Base-by-base conservation (phyloP, 2,888 invertebrate genomes). In the Lasioglossum zephyrum region DNA sequence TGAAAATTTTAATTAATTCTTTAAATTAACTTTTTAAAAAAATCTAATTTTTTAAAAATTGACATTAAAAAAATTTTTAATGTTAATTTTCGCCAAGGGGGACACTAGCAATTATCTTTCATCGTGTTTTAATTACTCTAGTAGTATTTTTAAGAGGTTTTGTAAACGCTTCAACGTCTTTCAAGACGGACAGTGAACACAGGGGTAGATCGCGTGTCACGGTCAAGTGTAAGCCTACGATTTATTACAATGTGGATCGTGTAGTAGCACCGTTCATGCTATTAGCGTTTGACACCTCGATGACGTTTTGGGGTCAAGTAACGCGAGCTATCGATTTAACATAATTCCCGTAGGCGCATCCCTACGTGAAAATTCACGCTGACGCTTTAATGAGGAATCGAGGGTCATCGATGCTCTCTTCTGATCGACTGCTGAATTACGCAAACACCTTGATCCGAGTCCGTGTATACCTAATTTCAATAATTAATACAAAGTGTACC, bases 251-350 rank as follows among this genome's bases (percentile, higher is more conserved):
- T 78, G 73, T 60, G 47, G 63, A 73, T n/a, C 49, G 72, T 41
- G 31, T 41, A n/a, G 16, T 31, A 44, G 39, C 36, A 47, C 22
- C 49, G 63, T 84, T 74, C 79, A 63, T 77, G 60, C 79, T 41
- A 49, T 81, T 82, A 72, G 47, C 47, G 60, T 81, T 31, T 31
- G 60, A 53, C 82, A 72, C 73, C 57, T 63, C 72, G 79, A 44
- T 53, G 87, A 80, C 87, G 81, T 75, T 84, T 87, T 81, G 77
- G 79, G 84, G 87, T 87, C 87, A 82, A 87, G 79, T 57, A 87
- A 87, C 87, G 77, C 39, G 57, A 78, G 77, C 74, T 81, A 82
- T 87, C 80, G 87, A 82, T 87, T 84, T 77, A 87, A 74, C 79
- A 73, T 79, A 80, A 77, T 79, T 79, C 69, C 26, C 47, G 77